Evolutionary conservation across 2,113 vertebrate species (phyloP).

Genomic region (human): GRCh38 chr18:49843501-49844000

Average conservation of each 20-base stretch:
- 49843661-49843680: neutral
- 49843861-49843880: neutral
- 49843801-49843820: neutral
- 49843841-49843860: neutral
- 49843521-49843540: fast-evolving
- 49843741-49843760: neutral
- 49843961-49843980: neutral
- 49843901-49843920: neutral
- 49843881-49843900: neutral
- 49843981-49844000: fast-evolving
- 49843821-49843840: neutral
- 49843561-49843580: too few species aligned
- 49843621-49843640: neutral
- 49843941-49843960: neutral
- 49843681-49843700: neutral
- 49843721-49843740: too few species aligned
- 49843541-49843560: neutral
- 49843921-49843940: neutral
- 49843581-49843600: neutral
- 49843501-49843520: neutral
- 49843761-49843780: neutral
- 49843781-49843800: fast-evolving
- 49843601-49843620: neutral
- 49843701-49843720: fast-evolving
- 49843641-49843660: neutral